Evolutionary conservation across 2,888 invertebrate species (phyloP).

Genomic region (Thumatha senex): DNA sequence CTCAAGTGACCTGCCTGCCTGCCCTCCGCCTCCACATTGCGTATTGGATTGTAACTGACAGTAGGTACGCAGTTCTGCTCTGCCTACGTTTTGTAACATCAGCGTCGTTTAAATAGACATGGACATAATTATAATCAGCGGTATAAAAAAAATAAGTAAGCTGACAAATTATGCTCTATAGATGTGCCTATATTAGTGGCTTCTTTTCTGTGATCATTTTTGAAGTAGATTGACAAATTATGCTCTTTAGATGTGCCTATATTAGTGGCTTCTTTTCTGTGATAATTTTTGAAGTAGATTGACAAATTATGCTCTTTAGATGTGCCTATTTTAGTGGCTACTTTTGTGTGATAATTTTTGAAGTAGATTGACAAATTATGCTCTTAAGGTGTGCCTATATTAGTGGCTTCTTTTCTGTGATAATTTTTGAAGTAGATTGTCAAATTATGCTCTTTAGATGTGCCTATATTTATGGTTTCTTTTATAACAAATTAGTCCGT

Average conservation of each 20-base stretch:
- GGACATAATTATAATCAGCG: too few relatives aligned
- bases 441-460: background rate
- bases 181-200: too few relatives aligned
- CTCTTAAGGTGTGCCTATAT: background rate
- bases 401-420: too few relatives aligned
- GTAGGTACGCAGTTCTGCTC: constrained; percentile 1
- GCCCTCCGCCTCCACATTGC: constrained; percentile 25
- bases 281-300: too few relatives aligned
- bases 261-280: too few relatives aligned
- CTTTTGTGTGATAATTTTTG: too few relatives aligned
- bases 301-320: background rate
- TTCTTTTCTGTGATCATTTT: too few relatives aligned
- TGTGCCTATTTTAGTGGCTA: too few relatives aligned
- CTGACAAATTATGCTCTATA: background rate
- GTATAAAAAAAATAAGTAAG: too few relatives aligned
- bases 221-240: background rate
- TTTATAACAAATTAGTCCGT: too few relatives aligned
- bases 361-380: background rate
- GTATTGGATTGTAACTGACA: constrained; percentile 16
- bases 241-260: background rate
- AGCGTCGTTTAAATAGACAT: too few relatives aligned
- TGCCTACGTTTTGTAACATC: constrained; percentile 5
- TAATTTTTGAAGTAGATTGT: background rate
- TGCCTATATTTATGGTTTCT: background rate
- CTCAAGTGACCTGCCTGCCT: constrained; percentile 30